Evolutionary conservation across 2,797 vertebrate species (phyloP), one percentile per base, ranked within the genome.

Genomic region (Schizopygopsis pylzovi): DNA sequence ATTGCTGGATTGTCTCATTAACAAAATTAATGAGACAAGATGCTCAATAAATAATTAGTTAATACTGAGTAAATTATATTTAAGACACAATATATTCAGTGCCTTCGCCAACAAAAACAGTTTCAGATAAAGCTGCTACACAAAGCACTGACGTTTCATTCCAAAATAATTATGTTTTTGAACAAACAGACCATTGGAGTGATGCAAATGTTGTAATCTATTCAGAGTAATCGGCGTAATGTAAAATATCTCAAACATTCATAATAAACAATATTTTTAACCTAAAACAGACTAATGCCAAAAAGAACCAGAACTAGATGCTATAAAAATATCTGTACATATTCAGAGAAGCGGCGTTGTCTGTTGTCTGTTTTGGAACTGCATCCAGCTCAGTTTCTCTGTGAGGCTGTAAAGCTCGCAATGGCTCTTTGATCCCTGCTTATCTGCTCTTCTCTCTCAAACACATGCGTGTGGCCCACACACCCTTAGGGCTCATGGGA

Each of bases 401-500:
- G 28, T 80, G 67, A 80, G 78, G 84, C 78, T 80, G 45, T 79
- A 79, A 70, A 85, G 75, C 83, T 78, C 0, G 49, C 65, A 80
- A 63, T 85, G 68, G 43, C 67, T 79, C 77, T 85, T 85, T 85
- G 76, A 77, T 77, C 56, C 61, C 71, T 84, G 39, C 70, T 73
- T 88, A 85, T 79, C 67, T 86, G 22, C 56, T 72, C 70, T 75
- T 41, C 76, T 71, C 84, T 76, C 39, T 76, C 56, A 72, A 82
- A 49, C 70, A 82, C 77, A 81, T 89, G 89, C 52, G 75, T 78
- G 71, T 88, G 81, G 77, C 85, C 76, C 61, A 39, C 41, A 70
- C 78, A 87, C 71, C 82, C 86, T 79, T 61, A 73, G 76, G 83
- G 80, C 82, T 82, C 59, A 86, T 45, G 84, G 87, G 82, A 79